These are phyloP conservation scores for Vireo griseus DNA, from an alignment of 2,797 vertebrate species.

Conservation along the genomic window DNA sequence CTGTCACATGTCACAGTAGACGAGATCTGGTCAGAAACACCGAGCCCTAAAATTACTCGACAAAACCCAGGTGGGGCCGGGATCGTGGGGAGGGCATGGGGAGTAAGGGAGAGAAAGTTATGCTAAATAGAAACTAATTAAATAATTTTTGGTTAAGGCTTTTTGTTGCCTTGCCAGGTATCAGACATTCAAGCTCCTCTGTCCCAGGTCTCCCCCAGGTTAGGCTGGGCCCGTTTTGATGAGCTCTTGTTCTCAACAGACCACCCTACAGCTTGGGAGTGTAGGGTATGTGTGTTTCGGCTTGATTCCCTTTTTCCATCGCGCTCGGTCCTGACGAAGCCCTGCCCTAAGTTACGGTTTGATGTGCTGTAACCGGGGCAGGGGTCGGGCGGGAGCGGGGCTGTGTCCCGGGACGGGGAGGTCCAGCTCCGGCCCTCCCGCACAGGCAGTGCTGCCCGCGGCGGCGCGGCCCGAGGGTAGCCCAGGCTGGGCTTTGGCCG, in stretches of 20 bases:
- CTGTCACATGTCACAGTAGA: neutral
- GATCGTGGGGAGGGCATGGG: neutral
- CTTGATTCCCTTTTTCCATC: no score
- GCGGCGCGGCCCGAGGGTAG: neutral
- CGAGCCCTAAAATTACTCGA: neutral
- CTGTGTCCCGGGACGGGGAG: neutral
- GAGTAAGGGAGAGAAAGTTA: neutral
- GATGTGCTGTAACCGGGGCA: rapidly evolving
- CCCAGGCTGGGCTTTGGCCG: no score
- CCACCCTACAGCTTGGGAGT: neutral
- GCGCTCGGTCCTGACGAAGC: neutral
- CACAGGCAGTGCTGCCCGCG: neutral
- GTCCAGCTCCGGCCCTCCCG: neutral
- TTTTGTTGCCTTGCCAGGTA: neutral
- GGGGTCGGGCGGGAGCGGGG: neutral
- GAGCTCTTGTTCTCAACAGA: neutral
- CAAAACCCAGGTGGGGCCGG: neutral
- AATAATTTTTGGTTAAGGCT: neutral
- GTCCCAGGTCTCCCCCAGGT: neutral
- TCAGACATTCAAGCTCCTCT: rapidly evolving
- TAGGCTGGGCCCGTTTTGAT: neutral
- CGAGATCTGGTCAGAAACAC: neutral
- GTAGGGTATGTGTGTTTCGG: rapidly evolving
- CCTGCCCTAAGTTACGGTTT: rapidly evolving
- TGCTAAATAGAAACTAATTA: neutral